Evolutionary conservation across 2,113 vertebrate species (phyloP), one percentile per base, ranked within the genome.

Genomic region (Corapipo altera): DNA sequence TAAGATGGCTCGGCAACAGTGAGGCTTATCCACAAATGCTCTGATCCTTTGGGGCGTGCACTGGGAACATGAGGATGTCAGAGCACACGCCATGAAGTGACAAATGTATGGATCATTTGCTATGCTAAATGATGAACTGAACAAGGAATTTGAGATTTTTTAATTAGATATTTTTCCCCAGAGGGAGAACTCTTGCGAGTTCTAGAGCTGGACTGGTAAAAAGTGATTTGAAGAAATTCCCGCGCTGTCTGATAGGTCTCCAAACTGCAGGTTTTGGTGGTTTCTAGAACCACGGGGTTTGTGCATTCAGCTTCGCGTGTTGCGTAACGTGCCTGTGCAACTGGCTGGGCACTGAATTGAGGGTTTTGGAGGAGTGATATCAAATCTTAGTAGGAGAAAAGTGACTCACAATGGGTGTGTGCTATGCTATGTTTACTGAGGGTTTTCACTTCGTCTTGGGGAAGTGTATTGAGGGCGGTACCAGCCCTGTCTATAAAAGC

Each of bases 31-130:
- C 11, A 7, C 12, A 6, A 8, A 18, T 57, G 11, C 24, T 79
- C 9, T 58, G 26, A 15, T 65, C 54, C 21, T 76, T 43, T 23
- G 20, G 10, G 64, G n/a, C 2, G 0, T 62, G 22, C 5, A 0
- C 23, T 27, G 39, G 23, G 16, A 66, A 2, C 37, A 14, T 2
- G 3, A 55, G 27, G 32, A 4, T 26, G 28, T 20, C 30, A 28
- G 46, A 46, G 23, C 66, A 28, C 19, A 18, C 7, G 11, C 8
- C 3, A 0, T 49, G 12, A 67, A 67, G 20, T 74, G 33, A 39
- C 0, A 1, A 62, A 28, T 0, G 0, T 46, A 5, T 15, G 32
- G 37, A 59, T 46, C 17, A 15, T 83, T 85, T 6, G 3, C 41
- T 43, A 18, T 52, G 33, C 62, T 65, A 51, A 82, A 44, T 32